Percentiles rank a stretch among this genome's conserved stretches.
Evolutionary conservation across 2,797 vertebrate species (phyloP).

Genomic region (Anguilla pacifica): DNA sequence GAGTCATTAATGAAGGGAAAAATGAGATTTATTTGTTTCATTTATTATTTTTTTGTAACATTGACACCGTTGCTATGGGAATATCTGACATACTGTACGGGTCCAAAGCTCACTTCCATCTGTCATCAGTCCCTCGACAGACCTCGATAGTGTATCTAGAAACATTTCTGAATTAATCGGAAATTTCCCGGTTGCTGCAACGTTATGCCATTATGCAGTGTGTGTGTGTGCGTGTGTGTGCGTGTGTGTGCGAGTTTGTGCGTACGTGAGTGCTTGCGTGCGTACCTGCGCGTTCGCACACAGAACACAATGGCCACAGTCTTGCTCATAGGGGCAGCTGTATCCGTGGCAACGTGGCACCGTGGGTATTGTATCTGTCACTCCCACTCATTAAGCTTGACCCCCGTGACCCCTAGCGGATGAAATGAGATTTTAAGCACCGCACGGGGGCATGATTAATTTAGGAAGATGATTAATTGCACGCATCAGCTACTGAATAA

Average conservation of each 20-base stretch:
- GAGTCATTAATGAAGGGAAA: background rate
- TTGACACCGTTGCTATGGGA: background rate
- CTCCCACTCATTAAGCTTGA: background rate
- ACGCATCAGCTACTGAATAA: background rate
- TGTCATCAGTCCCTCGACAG: background rate
- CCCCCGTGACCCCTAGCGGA: background rate
- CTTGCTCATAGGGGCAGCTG: background rate
- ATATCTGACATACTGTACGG: background rate
- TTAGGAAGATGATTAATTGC: background rate
- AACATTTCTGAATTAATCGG: background rate
- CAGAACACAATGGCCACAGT: slow-evolving; percentile 43
- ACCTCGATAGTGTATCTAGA: background rate
- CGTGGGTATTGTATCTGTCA: background rate
- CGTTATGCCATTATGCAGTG: background rate
- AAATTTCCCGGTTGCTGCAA: background rate
- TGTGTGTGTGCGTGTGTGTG: slow-evolving; percentile 35
- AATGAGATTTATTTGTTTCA: background rate
- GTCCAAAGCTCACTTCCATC: background rate
- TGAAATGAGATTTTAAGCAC: background rate
- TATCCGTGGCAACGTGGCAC: background rate
- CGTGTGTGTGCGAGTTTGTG: no score
- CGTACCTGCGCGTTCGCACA: background rate
- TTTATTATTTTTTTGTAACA: background rate
- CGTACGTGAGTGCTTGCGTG: no score
- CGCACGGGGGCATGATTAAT: background rate